These are phyloP conservation scores for Chelonia mydas DNA, from an alignment of 2,797 vertebrate species.

Conservation along the genomic window DNA sequence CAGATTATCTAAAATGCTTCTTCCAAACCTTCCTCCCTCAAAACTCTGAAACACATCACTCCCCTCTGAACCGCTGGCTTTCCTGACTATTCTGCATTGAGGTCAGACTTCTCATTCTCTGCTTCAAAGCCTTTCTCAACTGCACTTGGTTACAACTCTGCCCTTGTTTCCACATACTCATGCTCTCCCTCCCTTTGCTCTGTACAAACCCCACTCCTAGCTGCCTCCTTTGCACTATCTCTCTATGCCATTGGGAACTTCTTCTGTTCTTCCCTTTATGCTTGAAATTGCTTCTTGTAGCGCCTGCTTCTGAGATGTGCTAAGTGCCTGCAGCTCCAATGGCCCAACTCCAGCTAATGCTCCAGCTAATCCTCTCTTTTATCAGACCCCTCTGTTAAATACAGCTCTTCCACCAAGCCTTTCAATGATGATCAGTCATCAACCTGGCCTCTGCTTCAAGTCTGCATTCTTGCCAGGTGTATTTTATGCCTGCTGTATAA, in stretches of 20 bases:
- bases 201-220: neutral
- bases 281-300: neutral
- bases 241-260: rapidly evolving
- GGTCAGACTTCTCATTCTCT: neutral
- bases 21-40: neutral
- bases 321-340: neutral
- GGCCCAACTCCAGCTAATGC: neutral
- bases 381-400: neutral
- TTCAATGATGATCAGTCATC: neutral
- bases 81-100: neutral
- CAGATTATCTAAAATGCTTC: neutral
- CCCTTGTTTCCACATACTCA: neutral
- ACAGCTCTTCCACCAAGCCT: neutral
- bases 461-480: neutral
- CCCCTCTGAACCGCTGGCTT: neutral
- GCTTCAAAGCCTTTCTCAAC: neutral
- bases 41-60: neutral
- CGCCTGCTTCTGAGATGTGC: neutral
- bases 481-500: neutral
- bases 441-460: neutral
- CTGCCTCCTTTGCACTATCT: neutral
- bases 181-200: neutral
- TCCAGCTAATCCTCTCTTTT: neutral
- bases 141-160: neutral
- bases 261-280: neutral